Base-by-base conservation (phyloP, 2,888 invertebrate species). In the Cremastobaeus sp. region DNA sequence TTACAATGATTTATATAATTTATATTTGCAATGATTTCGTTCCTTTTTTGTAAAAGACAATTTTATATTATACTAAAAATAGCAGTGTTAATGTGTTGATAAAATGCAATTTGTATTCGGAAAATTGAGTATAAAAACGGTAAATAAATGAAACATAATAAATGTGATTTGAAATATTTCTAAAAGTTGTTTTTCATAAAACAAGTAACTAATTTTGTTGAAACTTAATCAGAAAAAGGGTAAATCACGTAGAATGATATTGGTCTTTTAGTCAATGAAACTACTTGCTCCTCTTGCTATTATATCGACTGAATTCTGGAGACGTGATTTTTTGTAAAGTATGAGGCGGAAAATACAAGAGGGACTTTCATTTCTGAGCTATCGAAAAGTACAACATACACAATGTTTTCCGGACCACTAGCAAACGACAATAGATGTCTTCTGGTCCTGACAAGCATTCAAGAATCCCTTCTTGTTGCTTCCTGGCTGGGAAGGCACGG, bases 391-490 rank as follows among this genome's bases (percentile, higher is more conserved):
- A 83, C 82, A 83, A 69, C 69, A 82, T 81, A 83, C 80, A 85
- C 84, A 84, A 85, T 86, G 86, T 86, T 85, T 83, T 78, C 78
- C 82, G 83, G 81, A 85, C 85, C 84, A 86, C 83, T 83, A 83
- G 80, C 78, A 71, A 76, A 79, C 82, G 77, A 86, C 85, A 86
- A 85, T 83, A 77, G 83, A 81, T 77, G 81, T 81, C 83, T 82
- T 85, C 86, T 86, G 86, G 75, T 76, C 70, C 78, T 86, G 86
- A 86, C 86, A 86, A 84, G 86, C 86, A 86, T 86, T 86, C 84
- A 87, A 76, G 77, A 77, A 78, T 79, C 76, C 78, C 77, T 78
- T 81, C 78, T 68, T 74, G 66, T 64, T 68, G 71, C 65, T 72
- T 74, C 69, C 72, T 66, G 72, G 64, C 62, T 55, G 68, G 72